Evolutionary conservation across 2,113 vertebrate genomes (phyloP), one percentile per base, ranked within the genome.

Genomic region (Labeo catla): DNA sequence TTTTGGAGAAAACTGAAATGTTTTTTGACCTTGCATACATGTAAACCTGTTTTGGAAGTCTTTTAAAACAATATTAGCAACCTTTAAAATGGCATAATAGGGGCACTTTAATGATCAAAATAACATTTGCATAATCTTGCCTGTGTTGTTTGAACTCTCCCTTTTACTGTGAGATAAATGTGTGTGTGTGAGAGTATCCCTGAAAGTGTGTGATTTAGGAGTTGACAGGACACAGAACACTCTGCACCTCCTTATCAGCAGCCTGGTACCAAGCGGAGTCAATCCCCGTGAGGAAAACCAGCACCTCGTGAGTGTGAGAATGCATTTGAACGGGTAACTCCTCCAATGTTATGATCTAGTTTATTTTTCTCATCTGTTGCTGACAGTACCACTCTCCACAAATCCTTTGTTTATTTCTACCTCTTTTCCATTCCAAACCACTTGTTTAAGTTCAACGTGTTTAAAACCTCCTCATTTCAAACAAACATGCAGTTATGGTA

Each of bases 161-260:
- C 13, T 70, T 16, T n/a, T 28, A 49, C n/a, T 68, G 15, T 11
- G 23, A 65, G 59, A 81, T 57, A 72, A 43, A 50, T 28, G n/a
- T n/a, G n/a, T 72, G 77, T 65, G 76, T 15, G 19, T 28, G 28
- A 1, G 28, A 52, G 66, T 43, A 77, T 54, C 47, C 49, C 77
- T 84, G 78, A 86, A 49, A 82, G 90, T 85, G 88, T 90, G 70
- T 83, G 88, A 92, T 86, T 84, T 78, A 86, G 83, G 79, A 89
- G 79, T 76, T 87, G 93, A 94, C 86, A 66, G 68, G 89, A 90
- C 49, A 23, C 93, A 93, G 92, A 92, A 68, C 90, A 88, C 86
- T 87, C 87, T 87, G 83, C 91, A 91, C 90, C 91, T 94, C 84
- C 79, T 93, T 94, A 95, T 95, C 94, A 90, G 91, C 88, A 86